These are phyloP conservation scores for Clostera curtula DNA, from an alignment of 2,888 invertebrate species.

Conservation along the genomic window DNA sequence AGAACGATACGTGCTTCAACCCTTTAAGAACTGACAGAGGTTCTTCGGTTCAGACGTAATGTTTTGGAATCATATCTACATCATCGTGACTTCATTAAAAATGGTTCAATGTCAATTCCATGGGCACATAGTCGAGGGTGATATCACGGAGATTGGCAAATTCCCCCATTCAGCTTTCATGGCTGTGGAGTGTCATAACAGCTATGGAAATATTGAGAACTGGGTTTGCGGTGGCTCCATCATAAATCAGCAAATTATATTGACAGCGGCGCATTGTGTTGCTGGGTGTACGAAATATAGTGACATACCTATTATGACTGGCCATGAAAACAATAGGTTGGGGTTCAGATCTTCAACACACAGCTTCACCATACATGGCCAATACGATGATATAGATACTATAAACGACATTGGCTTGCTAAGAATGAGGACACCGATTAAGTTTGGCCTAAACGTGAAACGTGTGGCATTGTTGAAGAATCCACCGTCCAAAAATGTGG, in stretches of 20 bases:
- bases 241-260: slow-evolving; percentile 13
- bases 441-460: slow-evolving; percentile 11
- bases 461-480: slow-evolving; percentile 13
- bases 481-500: slow-evolving; percentile 7
- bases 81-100: no score
- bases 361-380: slow-evolving; percentile 18
- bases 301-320: slow-evolving; percentile 6
- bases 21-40: no score
- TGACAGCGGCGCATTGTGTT: slow-evolving; percentile 18
- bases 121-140: no score
- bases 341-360: background rate
- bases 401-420: slow-evolving; percentile 24
- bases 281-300: slow-evolving; percentile 5
- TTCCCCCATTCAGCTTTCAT: slow-evolving; percentile 20
- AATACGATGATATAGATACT: slow-evolving; percentile 11
- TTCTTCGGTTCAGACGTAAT: no score
- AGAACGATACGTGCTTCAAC: no score
- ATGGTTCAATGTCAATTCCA: no score
- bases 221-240: slow-evolving; percentile 21
- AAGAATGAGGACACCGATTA: slow-evolving; percentile 7
- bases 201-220: background rate
- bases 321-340: slow-evolving; percentile 3
- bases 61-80: no score
- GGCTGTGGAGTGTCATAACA: slow-evolving; percentile 3
- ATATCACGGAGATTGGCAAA: no score